Evolutionary conservation across 2,113 vertebrate genomes (phyloP), one percentile per base, ranked within the genome.

Genomic region (Triplophysa dalaica): DNA sequence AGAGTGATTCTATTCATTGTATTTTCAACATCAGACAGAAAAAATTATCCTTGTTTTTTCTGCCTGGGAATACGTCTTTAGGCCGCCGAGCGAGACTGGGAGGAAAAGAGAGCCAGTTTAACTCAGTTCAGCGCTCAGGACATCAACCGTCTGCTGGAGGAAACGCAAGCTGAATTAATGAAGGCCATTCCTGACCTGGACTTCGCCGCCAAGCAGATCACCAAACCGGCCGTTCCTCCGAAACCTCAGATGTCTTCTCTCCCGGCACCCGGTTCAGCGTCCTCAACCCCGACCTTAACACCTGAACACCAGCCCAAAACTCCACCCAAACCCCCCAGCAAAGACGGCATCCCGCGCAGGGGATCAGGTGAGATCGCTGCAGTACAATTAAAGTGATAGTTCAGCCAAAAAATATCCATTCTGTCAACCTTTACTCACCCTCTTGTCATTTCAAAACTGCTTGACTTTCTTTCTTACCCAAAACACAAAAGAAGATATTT

Each of bases 181-280:
- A 99, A 99, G 88, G 97, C 97, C 89, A 98, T 99, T 79, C 97
- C 97, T 0, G 97, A 99, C 90, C 91, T 99, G 75, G 97, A 98
- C 77, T 98, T 97, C 8, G 96, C 95, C 0, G 94, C 95, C 91
- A 96, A 94, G 90, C 95, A 95, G 88, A 94, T 95, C 82, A 90
- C 87, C 87, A 94, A 92, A 70, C 80, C 87, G 0, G 88, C 89
- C 0, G 90, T 91, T 52, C 91, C 91, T 21, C 91, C 92, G 5
- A 92, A 92, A 82, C 90, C 91, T 13, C 92, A 91, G 54, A 88
- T 92, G 70, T 89, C 88, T 0, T 89, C 91, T 73, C 94, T 95
- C 0, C 67, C 86, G 22, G 52, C 87, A 0, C 79, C 80, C 50
- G 74, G 77, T 0, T 90, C 90, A n/a, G 91, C 92, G 6, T 90